A percentile compares a stretch with the other conserved stretches of the same genome.
Evolutionary conservation across 2,797 vertebrate genomes (phyloP).

Genomic region (Hapalemur alaotrensis): DNA sequence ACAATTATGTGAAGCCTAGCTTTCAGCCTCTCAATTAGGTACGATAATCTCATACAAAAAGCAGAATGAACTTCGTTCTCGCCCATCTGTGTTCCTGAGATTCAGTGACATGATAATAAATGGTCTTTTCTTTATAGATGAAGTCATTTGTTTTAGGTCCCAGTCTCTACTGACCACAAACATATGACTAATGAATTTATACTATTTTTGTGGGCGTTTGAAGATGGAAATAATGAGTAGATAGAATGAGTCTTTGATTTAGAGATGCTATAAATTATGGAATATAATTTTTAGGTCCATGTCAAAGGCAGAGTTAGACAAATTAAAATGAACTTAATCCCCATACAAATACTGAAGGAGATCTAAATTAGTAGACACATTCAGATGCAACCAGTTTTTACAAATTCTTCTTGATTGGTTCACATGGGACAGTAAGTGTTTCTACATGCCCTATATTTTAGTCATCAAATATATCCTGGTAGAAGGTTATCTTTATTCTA

Average conservation of each 20-base stretch:
- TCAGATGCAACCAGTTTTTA: neutral
- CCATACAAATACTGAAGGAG: neutral
- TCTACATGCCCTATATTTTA: neutral
- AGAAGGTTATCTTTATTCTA: neutral
- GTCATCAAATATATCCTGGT: neutral
- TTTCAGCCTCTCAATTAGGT: neutral
- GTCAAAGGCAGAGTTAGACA: neutral
- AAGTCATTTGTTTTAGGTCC: neutral
- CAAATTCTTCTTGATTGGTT: neutral
- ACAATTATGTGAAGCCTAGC: neutral
- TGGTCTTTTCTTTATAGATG: neutral
- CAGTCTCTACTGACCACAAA: neutral
- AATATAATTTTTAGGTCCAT: neutral
- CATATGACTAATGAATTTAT: neutral
- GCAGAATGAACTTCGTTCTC: neutral
- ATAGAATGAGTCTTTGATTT: neutral
- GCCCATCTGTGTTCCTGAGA: neutral
- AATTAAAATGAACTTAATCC: neutral
- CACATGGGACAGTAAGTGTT: neutral
- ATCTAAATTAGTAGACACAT: neutral
- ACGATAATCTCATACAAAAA: neutral
- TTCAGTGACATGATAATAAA: neutral
- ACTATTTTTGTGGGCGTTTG: neutral
- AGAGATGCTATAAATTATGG: neutral
- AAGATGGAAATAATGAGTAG: neutral